Base-by-base conservation (phyloP, 2,113 vertebrate genomes). In the Syrrhaptes paradoxus region DNA sequence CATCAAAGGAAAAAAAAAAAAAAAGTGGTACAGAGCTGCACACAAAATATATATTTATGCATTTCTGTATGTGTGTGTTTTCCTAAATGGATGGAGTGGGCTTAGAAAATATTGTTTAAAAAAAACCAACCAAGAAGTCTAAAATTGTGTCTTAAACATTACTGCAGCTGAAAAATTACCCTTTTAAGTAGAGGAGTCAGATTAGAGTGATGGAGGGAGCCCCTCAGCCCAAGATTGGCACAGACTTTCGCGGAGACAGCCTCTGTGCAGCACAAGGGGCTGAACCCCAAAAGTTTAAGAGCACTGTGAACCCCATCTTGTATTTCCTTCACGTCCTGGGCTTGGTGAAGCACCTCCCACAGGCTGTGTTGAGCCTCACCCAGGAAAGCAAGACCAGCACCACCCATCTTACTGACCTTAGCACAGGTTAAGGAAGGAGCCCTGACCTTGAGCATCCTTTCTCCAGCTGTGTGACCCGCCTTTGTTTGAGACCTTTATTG, bases 401-500 rank as follows among this genome's bases (percentile, higher is more conserved):
- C 49, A 32, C 20, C 17, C 36, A 1, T 73, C 49, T 38, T 52
- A 6, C 28, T 70, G 79, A 90, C 83, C 76, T 92, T 20, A 71
- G 9, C 0, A 3, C 80, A 55, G 83, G 75, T 71, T 86, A 59
- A 75, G 32, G 83, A 93, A 89, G 93, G 57, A 93, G 57, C 52
- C 46, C 34, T 77, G 94, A 92, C 89, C 94, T 89, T 2, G 0
- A 93, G 57, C 76, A 87, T 89, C 93, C 93, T 90, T 89, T 87
- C 80, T 74, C 65, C 80, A 84, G 94, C 86, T 93, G 89, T n/a
- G 86, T 17, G 68, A 89, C 65, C 48, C 0, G 11, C 32, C 73
- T 93, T 95, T 92, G 79, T 95, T 80, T 57, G 80, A 87, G 86
- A 81, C 28, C 24, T 78, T 95, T 55, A 89, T 97, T 95, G 94